Conservation (phyloP, 1,140 invertebrate genomes). For the Pogonomyrmex barbatus region DNA sequence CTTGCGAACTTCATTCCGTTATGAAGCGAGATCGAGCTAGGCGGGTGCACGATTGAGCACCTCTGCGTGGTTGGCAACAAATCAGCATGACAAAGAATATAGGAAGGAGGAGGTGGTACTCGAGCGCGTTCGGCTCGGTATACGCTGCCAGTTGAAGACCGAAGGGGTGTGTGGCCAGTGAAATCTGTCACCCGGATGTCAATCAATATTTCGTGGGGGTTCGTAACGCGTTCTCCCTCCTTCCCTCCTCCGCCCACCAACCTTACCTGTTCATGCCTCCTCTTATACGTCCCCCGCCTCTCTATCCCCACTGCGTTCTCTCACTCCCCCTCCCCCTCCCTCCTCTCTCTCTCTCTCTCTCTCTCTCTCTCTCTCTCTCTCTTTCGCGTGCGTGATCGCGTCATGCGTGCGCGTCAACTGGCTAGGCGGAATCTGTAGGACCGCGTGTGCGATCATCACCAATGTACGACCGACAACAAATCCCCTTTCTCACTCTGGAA, state of each 20-base stretch:
- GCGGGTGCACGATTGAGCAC: conserved; percentile 68
- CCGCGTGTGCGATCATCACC: conserved; percentile 30
- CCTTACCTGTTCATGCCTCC: conserved; percentile 59
- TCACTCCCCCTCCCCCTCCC: background rate
- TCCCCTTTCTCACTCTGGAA: conserved; percentile 29
- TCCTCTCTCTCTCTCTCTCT: too few relatives aligned
- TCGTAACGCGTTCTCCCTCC: conserved; percentile 61
- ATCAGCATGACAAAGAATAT: conserved; percentile 83
- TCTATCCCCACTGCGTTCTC: conserved; percentile 5
- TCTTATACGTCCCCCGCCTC: conserved; percentile 59
- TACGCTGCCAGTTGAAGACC: conserved; percentile 72
- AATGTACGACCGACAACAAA: conserved; percentile 8
- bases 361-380: conserved; percentile 32
- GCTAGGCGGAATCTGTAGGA: conserved; percentile 19
- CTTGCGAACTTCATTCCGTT: conserved; percentile 2
- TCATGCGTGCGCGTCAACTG: conserved; percentile 20
- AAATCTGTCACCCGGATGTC: conserved; percentile 85
- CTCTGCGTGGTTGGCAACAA: conserved; percentile 77
- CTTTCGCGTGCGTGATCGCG: conserved; percentile 41
- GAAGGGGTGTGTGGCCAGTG: conserved; percentile 81
- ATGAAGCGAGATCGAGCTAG: conserved; percentile 27
- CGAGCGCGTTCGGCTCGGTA: conserved; percentile 48
- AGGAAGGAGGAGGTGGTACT: conserved; percentile 59
- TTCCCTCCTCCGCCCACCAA: background rate
- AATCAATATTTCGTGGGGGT: conserved; percentile 85